Base-by-base conservation (phyloP, 2,113 vertebrate genomes). In the Eolophus roseicapilla region DNA sequence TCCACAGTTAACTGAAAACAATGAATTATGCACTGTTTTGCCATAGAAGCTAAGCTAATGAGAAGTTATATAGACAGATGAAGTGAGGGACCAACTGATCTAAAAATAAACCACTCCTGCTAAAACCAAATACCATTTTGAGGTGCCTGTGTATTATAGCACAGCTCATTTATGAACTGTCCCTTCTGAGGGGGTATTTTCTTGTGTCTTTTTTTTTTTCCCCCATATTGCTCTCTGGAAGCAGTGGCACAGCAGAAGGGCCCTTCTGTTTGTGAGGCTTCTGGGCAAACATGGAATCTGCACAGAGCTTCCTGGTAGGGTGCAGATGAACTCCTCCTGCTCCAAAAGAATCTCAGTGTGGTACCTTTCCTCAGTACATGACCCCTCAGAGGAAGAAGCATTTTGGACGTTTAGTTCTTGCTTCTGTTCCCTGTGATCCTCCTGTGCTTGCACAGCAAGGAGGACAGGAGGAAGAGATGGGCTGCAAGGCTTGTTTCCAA, bases 391-490 rank as follows among this genome's bases (percentile, higher is more conserved):
- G 20, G 71, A 92, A 76, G 27, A 31, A 79, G 10, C 2, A 5
- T 31, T 95, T 76, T 39, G 28, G 29, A 33, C 25, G 50, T 50
- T 71, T 17, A 14, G 13, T 37, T 82, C 41, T 27, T 41, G 7
- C 10, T 50, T 63, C 41, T 67, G 24, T 33, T 91, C 37, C 33
- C 35, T 77, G 59, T 0, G 0, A 41, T 19, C 35, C 31, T 73
- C 27, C 14, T 0, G 0, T 6, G 10, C 5, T 31, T 71, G 17
- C 43, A 68, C 0, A 2, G 19, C 0, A 2, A 81, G 23, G n/a
- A 73, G 24, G 21, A 39, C 12, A 47, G 17, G 19, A 85, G 31
- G 12, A 79, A 8, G 33, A 82, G 10, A 13, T 2, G 17, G 33
- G 8, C 14, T 59, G 31, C 46, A 67, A 52, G 73, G 35, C 39